phyloP scores from a whole-genome alignment of 2,797 vertebrate species.

The Labroides dimidiatus region DNA sequence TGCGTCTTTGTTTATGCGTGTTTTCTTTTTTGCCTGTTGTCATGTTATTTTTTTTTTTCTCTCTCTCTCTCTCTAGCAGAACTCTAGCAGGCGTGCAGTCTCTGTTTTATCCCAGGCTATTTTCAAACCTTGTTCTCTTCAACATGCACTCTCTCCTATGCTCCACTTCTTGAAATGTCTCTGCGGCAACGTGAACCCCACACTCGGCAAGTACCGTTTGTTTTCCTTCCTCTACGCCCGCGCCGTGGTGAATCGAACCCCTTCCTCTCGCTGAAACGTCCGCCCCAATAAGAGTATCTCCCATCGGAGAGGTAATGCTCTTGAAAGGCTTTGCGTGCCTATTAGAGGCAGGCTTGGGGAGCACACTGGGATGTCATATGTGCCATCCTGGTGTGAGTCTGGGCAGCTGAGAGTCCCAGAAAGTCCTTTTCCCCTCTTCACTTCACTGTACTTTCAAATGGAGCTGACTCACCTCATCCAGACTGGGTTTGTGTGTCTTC shows the following conservation, averaged over 20 bases:
- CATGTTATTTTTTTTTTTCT: constrained; percentile 22
- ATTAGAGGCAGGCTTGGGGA: constrained; percentile 65
- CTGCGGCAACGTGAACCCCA: constrained; percentile 58
- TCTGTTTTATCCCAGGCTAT: constrained; percentile 73
- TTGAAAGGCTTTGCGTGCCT: constrained; percentile 76
- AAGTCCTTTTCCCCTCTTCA: constrained; percentile 3
- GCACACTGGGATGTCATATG: constrained; percentile 72
- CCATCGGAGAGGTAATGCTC: constrained; percentile 68
- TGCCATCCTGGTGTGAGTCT: constrained; percentile 58
- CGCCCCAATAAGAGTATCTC: constrained; percentile 67
- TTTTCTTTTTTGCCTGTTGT: not conserved
- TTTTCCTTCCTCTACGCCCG: constrained; percentile 49
- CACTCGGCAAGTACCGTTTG: constrained; percentile 55
- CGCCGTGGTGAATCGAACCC: constrained; percentile 63
- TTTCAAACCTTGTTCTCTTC: constrained; percentile 73
- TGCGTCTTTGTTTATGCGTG: constrained; percentile 7
- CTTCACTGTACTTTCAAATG: constrained; percentile 34
- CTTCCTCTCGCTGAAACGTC: constrained; percentile 67
- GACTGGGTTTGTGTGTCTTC: constrained; percentile 37
- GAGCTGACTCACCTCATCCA: constrained; percentile 48
- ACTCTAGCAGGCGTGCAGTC: constrained; percentile 36
- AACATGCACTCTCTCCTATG: constrained; percentile 51
- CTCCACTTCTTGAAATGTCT: constrained; percentile 72
- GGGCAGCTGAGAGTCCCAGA: constrained; percentile 47
- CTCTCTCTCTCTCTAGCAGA: not conserved